Base-by-base conservation (phyloP, 2,888 invertebrate genomes). In the Hirtodrosophila histrioides region DNA sequence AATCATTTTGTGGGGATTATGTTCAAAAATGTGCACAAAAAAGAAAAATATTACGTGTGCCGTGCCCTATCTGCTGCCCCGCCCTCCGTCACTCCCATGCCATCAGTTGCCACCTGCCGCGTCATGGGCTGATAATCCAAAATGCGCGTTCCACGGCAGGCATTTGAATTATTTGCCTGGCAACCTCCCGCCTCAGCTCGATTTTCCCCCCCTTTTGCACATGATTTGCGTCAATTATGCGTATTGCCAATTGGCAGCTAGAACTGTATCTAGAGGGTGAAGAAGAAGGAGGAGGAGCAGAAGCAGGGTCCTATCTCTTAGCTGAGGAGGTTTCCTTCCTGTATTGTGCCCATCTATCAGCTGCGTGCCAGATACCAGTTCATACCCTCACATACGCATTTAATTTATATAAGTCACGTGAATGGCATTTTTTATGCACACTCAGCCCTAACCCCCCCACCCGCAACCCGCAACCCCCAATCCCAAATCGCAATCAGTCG, bases 321-420 rank as follows among this genome's bases (percentile, higher is more conserved):
- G 36, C 45, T 46, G 65, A 39, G 41, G 54, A 67, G 69, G 65
- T 44, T 69, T 66, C 69, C 69, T 66, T 69, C 60, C 58, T 39
- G 63, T 41, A 31, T 44, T 36, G 17, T 40, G 35, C 39, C 48
- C 41, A 67, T 51, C 58, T 71, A 50, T 57, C 57, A 31, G 50
- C 48, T 48, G 44, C 50, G 61, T 63, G 55, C 64, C 63, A 50
- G 57, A 54, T 54, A 64, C 50, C 41, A 44, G 40, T 45, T 35
- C 9, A 27, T 23, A 54, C 37, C 55, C 50, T 27, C 61, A 56
- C 29, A 55, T 44, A 72, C 68, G 66, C 73, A 83, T 81, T 81
- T 81, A 73, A 81, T 86, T 81, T 86, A 73, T 81, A 73, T 70
- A 83, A 81, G 80, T 86, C 81, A 86, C 86, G 81, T 81, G 81